Percentiles rank a stretch among this genome's conserved stretches.
Evolutionary conservation across 2,113 vertebrate species (phyloP).

Genomic region (Rhipidura dahli): DNA sequence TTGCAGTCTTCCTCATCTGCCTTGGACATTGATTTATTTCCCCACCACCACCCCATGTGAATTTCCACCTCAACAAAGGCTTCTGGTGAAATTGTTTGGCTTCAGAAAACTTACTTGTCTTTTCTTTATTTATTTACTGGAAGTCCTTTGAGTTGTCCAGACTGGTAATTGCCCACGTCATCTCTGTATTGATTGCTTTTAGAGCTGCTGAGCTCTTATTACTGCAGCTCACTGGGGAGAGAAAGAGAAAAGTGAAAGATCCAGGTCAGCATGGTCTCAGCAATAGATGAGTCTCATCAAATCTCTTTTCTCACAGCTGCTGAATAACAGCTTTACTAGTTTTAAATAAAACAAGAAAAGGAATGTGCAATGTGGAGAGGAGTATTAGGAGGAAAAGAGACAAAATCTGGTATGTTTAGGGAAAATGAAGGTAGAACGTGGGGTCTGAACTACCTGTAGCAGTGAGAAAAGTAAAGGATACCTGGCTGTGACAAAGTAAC

Average conservation of each 20-base stretch:
- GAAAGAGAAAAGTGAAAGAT: conserved; percentile 56
- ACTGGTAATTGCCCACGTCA: conserved; percentile 68
- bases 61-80: neutral
- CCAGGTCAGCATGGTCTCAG: conserved; percentile 31
- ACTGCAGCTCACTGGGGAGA: conserved; percentile 51
- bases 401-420: neutral
- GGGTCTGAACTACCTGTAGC: neutral
- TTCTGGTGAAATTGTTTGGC: neutral
- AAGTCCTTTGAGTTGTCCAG: conserved; percentile 55
- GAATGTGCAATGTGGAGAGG: neutral
- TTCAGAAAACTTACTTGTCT: conserved; percentile 36
- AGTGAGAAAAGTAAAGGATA: neutral
- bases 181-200: conserved; percentile 73
- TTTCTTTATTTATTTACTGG: conserved; percentile 66
- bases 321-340: conserved; percentile 54
- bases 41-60: neutral
- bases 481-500: neutral
- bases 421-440: neutral
- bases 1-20: neutral
- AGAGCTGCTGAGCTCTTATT: conserved; percentile 71
- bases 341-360: conserved; percentile 59
- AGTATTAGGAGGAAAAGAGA: neutral
- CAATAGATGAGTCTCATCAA: conserved; percentile 62
- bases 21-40: neutral
- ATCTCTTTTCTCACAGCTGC: conserved; percentile 59